Base-by-base conservation (phyloP, 2,113 vertebrate genomes). In the Oncorhynchus nerka region DNA sequence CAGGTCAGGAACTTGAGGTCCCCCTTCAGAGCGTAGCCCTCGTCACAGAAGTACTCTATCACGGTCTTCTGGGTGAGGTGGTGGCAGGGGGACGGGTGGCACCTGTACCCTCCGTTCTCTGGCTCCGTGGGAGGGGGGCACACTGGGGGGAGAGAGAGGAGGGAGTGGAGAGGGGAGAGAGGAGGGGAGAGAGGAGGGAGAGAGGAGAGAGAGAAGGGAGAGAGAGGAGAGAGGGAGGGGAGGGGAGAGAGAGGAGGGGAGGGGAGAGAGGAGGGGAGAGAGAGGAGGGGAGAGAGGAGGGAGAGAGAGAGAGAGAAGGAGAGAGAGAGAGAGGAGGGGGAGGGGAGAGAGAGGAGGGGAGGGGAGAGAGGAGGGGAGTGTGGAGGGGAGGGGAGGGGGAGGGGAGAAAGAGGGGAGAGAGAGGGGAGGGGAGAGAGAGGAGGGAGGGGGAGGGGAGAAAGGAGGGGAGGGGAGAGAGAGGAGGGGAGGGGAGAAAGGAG, bases 1-100 rank as follows among this genome's bases (percentile, higher is more conserved):
- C 98, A 99, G 32, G 97, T 99, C 93, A 97, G 91, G 88, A 97
- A 99, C 77, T 97, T 98, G 90, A 98, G 99, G 75, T 97, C 97
- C 2, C 96, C 96, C 81, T 99, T 99, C 85, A 99, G 88, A 79
- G 96, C 90, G 84, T 97, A 99, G 78, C 97, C 98, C 92, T 99
- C 97, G 0, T 95, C 95, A 3, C 97, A 99, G 30, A 97, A 95
- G 85, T 99, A 99, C 86, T 99, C 98, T 11, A 99, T 98, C 88
- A 99, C 97, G 0, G 96, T 99, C 83, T 94, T 95, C 2, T 96
- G 92, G 72, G 89, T 94, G 89, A 99, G 91, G 76, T 89, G 91
- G 86, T 93, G 94, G 90, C 98, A 99, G 70, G 96, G 95, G 0
- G 95, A 93, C 0, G 97, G 97, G 90, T 98, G 97, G 80, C 98